Conservation (phyloP, 1,140 invertebrate genomes). For the Stegodyphus dumicola region DNA sequence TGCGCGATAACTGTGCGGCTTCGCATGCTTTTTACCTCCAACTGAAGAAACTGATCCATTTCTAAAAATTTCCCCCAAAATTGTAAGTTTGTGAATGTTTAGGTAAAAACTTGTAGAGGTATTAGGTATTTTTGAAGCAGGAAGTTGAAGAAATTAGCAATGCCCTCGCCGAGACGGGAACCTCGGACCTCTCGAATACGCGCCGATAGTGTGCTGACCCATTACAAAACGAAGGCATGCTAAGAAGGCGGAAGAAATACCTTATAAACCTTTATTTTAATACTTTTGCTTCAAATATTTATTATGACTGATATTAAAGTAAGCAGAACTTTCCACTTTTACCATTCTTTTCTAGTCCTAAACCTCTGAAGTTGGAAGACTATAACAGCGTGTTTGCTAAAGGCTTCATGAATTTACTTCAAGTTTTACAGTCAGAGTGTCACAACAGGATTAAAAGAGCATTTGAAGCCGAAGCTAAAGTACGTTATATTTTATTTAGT, state of each 20-base stretch:
- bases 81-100: constrained; percentile 6
- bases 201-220: too few relatives aligned
- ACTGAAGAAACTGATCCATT: constrained; percentile 3
- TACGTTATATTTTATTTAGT: not conserved
- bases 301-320: too few relatives aligned
- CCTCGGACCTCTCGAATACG: too few relatives aligned
- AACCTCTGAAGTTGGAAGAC: not conserved
- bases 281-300: too few relatives aligned
- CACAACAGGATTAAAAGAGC: constrained; percentile 44
- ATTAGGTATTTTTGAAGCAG: too few relatives aligned
- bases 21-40: constrained; percentile 35
- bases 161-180: too few relatives aligned
- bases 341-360: not conserved
- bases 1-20: constrained; percentile 38
- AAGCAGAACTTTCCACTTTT: too few relatives aligned
- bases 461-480: constrained; percentile 22
- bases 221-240: too few relatives aligned
- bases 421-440: constrained; percentile 39
- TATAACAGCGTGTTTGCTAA: constrained; percentile 36
- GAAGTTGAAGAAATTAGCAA: too few relatives aligned
- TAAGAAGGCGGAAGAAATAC: too few relatives aligned
- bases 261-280: too few relatives aligned
- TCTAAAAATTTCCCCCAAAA: not conserved
- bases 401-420: constrained; percentile 44
- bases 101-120: too few relatives aligned